Evolutionary conservation across 2,113 vertebrate genomes (phyloP).

Genomic region (Rhegmatorhina hoffmannsi): DNA sequence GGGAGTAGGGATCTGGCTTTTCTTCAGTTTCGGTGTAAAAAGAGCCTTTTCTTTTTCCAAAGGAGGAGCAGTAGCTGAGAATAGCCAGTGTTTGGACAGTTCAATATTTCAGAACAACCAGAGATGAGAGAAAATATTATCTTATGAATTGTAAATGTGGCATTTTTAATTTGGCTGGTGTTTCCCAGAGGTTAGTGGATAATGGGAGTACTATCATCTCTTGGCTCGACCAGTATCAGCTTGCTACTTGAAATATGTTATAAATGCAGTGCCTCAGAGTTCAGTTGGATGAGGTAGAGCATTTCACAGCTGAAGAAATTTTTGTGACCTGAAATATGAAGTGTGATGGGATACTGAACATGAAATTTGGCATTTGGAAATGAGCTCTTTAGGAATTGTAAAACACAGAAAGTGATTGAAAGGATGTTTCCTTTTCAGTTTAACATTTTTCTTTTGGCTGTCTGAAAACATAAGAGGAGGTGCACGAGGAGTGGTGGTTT

Average conservation of each 20-base stretch:
- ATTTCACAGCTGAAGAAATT: slow-evolving; percentile 6
- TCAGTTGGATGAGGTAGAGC: not conserved
- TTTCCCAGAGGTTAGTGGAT: not conserved
- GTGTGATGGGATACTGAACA: not conserved
- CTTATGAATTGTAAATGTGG: slow-evolving; percentile 24
- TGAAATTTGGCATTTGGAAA: not conserved
- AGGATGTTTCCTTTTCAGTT: not conserved
- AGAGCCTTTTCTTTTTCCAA: not conserved
- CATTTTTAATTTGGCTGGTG: slow-evolving; percentile 10
- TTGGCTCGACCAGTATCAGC: not conserved
- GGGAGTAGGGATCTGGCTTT: not conserved
- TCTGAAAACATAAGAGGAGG: not conserved
- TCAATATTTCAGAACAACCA: not conserved
- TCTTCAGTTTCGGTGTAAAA: not conserved
- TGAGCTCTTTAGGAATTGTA: not conserved
- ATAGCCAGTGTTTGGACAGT: not conserved
- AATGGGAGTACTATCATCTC: not conserved
- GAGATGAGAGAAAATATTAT: slow-evolving; percentile 55
- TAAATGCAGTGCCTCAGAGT: not conserved
- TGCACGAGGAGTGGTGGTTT: not conserved
- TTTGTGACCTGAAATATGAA: slow-evolving; percentile 40
- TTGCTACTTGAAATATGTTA: not conserved
- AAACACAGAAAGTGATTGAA: not conserved
- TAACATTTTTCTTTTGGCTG: not conserved
- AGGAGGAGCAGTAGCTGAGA: not conserved